These are phyloP conservation scores for Megalurothrips usitatus DNA, from an alignment of 2,888 invertebrate species.

Conservation along the genomic window DNA sequence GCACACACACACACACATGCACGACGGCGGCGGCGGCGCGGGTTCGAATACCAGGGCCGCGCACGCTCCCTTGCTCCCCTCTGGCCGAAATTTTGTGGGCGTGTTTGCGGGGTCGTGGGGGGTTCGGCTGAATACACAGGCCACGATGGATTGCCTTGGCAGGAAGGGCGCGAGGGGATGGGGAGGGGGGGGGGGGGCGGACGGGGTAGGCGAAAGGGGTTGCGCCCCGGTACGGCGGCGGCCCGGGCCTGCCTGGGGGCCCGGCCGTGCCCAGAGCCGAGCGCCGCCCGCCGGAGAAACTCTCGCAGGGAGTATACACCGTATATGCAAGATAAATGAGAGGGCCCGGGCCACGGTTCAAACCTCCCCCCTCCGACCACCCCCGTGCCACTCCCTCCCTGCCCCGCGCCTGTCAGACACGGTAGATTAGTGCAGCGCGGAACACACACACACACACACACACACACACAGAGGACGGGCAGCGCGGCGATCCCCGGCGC, in stretches of 20 bases:
- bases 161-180: not conserved
- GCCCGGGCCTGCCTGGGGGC: not conserved
- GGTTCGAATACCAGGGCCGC: too few relatives aligned
- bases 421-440: constrained; percentile 13
- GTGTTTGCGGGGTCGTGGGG: too few relatives aligned
- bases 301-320: not conserved
- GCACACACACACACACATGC: too few relatives aligned
- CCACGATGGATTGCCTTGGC: too few relatives aligned
- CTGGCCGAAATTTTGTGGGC: too few relatives aligned
- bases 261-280: not conserved
- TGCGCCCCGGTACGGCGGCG: too few relatives aligned
- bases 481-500: not conserved
- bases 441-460: too few relatives aligned
- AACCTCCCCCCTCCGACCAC: not conserved
- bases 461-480: not conserved
- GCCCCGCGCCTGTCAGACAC: constrained; percentile 3
- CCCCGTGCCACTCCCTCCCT: not conserved
- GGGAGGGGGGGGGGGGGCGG: not conserved
- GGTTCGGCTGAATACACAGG: too few relatives aligned
- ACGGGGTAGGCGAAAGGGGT: not conserved
- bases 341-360: not conserved
- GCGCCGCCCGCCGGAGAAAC: not conserved
- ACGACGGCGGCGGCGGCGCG: too few relatives aligned
- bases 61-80: too few relatives aligned
- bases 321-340: constrained; percentile 16